Percentiles rank a stretch among this genome's conserved stretches.
These are phyloP conservation scores for Podargus strigoides DNA, from an alignment of 2,797 vertebrate species.

Conservation along the genomic window DNA sequence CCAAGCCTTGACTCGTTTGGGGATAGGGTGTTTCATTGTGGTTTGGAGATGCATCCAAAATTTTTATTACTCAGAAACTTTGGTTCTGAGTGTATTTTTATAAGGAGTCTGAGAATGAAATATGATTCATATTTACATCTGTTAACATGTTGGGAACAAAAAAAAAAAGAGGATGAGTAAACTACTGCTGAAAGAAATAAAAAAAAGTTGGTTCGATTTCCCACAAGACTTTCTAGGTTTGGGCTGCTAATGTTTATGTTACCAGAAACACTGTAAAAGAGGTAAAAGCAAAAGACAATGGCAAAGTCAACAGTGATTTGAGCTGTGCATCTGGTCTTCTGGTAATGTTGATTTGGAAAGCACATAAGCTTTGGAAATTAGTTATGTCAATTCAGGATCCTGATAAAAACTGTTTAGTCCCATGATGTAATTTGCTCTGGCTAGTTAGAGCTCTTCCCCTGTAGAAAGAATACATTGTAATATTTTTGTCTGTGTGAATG, in stretches of 20 bases:
- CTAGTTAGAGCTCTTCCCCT: neutral
- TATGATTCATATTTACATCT: conserved; percentile 78
- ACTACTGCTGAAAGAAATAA: conserved; percentile 43
- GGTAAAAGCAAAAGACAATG: conserved; percentile 22
- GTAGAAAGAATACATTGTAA: conserved; percentile 27
- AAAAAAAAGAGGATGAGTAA: conserved; percentile 50
- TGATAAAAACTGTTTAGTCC: conserved; percentile 3
- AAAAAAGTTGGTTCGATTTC: conserved; percentile 43
- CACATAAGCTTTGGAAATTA: neutral
- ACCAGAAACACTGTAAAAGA: conserved; percentile 43
- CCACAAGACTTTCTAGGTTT: conserved; percentile 64
- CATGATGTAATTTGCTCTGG: conserved; percentile 4
- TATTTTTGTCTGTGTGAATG: neutral
- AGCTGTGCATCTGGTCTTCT: neutral
- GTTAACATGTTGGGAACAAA: conserved; percentile 53
- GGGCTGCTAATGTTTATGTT: conserved; percentile 47
- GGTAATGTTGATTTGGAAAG: neutral
- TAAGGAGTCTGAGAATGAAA: conserved; percentile 73
- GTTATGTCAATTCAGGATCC: conserved; percentile 14
- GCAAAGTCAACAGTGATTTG: neutral
- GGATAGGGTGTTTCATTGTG: conserved; percentile 67
- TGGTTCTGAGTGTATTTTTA: conserved; percentile 59
- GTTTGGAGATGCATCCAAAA: conserved; percentile 66
- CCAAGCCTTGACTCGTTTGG: conserved; percentile 69
- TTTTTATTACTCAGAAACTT: conserved; percentile 74